A percentile compares a stretch with the other conserved stretches of the same genome.
Conservation (phyloP, 1,140 invertebrate genomes). For the Drosophila ananassae region DNA sequence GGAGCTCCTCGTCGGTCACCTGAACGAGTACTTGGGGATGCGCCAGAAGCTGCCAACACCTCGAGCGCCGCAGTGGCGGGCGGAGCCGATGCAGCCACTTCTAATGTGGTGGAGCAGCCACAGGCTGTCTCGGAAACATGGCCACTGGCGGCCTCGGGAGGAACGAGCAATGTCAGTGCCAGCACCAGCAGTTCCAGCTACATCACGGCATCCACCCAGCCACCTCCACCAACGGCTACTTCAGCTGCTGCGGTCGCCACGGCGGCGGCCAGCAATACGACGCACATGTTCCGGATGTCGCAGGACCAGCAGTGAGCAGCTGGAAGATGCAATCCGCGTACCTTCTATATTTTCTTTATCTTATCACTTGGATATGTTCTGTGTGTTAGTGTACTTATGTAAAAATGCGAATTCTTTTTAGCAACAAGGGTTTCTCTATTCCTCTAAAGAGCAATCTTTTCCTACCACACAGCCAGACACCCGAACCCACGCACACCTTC, state of each 20-base stretch:
- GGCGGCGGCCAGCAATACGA: slow-evolving; percentile 76
- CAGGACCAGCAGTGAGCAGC: slow-evolving; percentile 65
- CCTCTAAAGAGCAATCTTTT: slow-evolving; percentile 11
- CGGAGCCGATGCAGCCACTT: slow-evolving; percentile 29
- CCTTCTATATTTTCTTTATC: slow-evolving; percentile 38
- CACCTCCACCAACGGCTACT: slow-evolving; percentile 62
- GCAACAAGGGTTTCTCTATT: slow-evolving; percentile 33
- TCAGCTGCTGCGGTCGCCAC: slow-evolving; percentile 77
- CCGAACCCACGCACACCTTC: slow-evolving; percentile 8
- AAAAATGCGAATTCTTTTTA: slow-evolving; percentile 56
- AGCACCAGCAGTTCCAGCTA: slow-evolving; percentile 52
- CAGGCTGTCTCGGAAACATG: slow-evolving; percentile 28
- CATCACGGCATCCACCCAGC: slow-evolving; percentile 57
- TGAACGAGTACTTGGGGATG: slow-evolving; percentile 23
- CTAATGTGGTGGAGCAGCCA: slow-evolving; percentile 13
- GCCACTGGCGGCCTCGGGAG: slow-evolving; percentile 10
- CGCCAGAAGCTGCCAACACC: slow-evolving; percentile 11
- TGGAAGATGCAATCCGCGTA: slow-evolving; percentile 23
- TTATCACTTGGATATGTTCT: slow-evolving; percentile 57
- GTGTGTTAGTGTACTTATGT: slow-evolving; percentile 80
- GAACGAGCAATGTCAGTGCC: slow-evolving; percentile 23
- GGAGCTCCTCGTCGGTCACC: slow-evolving; percentile 47
- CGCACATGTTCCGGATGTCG: slow-evolving; percentile 76
- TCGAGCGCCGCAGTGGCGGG: slow-evolving; percentile 13
- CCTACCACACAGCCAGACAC: slow-evolving; percentile 33